phyloP scores from a whole-genome alignment of 2,797 vertebrate genomes.

The Geotrypetes seraphini region DNA sequence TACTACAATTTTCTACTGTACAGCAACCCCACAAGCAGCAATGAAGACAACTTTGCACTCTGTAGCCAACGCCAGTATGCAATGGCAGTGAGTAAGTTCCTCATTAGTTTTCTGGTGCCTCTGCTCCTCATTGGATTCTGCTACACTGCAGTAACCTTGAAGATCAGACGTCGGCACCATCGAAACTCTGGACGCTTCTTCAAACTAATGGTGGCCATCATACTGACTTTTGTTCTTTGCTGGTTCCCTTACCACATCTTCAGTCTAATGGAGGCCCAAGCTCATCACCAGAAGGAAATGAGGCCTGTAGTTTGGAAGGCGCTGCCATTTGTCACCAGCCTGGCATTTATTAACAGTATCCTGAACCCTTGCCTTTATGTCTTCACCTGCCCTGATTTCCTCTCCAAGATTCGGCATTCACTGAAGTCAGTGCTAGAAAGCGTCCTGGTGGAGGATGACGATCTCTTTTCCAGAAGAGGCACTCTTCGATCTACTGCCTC shows the following conservation, averaged over 20 bases:
- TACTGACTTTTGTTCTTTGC: slow-evolving; percentile 64
- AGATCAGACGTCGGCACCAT: slow-evolving; percentile 51
- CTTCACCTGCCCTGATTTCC: slow-evolving; percentile 50
- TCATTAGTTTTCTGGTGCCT: slow-evolving; percentile 11
- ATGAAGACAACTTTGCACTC: background rate
- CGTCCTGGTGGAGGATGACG: slow-evolving; percentile 54
- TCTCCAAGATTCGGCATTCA: slow-evolving; percentile 41
- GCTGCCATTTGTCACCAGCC: slow-evolving; percentile 16
- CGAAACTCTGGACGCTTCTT: slow-evolving; percentile 58
- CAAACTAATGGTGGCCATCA: slow-evolving; percentile 62
- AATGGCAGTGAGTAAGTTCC: background rate
- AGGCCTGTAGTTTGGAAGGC: accelerated
- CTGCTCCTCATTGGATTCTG: slow-evolving; percentile 9
- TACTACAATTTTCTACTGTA: background rate
- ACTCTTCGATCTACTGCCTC: slow-evolving; percentile 3
- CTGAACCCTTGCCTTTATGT: slow-evolving; percentile 53
- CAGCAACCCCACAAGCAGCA: background rate
- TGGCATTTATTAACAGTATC: slow-evolving; percentile 44
- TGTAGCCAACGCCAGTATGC: background rate
- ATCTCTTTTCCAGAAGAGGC: slow-evolving; percentile 8
- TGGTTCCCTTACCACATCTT: slow-evolving; percentile 70
- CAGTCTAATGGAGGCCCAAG: slow-evolving; percentile 51
- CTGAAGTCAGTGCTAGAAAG: slow-evolving; percentile 43
- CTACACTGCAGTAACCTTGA: slow-evolving; percentile 40
- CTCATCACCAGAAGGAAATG: background rate